Conservation (phyloP, 2,797 vertebrate species). For the Gastrophryne carolinensis region DNA sequence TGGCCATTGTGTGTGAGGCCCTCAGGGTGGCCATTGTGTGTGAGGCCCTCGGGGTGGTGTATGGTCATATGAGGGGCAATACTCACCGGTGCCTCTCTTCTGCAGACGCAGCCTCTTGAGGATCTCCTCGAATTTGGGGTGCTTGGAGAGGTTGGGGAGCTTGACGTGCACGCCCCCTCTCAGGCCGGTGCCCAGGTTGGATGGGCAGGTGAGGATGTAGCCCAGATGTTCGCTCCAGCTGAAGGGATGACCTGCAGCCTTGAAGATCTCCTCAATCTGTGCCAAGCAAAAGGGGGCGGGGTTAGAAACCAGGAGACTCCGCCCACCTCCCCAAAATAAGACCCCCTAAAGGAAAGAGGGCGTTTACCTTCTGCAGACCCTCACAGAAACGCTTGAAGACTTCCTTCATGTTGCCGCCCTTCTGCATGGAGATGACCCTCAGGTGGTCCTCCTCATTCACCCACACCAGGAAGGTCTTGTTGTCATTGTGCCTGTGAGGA, state of each 20-base stretch:
- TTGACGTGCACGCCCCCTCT: conserved; percentile 82
- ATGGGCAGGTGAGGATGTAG: conserved; percentile 81
- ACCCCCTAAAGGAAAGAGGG: no score
- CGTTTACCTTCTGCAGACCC: conserved; percentile 80
- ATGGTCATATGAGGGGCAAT: no score
- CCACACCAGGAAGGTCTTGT: conserved; percentile 83
- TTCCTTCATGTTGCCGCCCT: conserved; percentile 84
- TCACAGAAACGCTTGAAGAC: conserved; percentile 82
- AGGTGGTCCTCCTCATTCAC: conserved; percentile 84
- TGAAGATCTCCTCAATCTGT: conserved; percentile 84
- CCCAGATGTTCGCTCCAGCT: conserved; percentile 85
- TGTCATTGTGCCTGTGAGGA: conserved; percentile 77
- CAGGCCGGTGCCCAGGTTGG: conserved; percentile 82
- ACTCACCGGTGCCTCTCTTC: conserved; percentile 81
- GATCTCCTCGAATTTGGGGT: conserved; percentile 81
- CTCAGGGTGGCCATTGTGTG: no score
- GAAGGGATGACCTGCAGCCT: conserved; percentile 79
- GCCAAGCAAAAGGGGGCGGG: neutral
- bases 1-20: no score
- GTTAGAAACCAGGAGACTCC: no score
- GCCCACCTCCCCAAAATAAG: no score
- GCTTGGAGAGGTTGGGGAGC: conserved; percentile 78
- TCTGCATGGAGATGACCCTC: conserved; percentile 83
- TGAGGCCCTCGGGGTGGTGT: no score
- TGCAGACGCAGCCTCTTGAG: conserved; percentile 81